These are phyloP conservation scores for Drosophila kokeensis DNA, from an alignment of 2,888 invertebrate genomes.

Conservation along the genomic window DNA sequence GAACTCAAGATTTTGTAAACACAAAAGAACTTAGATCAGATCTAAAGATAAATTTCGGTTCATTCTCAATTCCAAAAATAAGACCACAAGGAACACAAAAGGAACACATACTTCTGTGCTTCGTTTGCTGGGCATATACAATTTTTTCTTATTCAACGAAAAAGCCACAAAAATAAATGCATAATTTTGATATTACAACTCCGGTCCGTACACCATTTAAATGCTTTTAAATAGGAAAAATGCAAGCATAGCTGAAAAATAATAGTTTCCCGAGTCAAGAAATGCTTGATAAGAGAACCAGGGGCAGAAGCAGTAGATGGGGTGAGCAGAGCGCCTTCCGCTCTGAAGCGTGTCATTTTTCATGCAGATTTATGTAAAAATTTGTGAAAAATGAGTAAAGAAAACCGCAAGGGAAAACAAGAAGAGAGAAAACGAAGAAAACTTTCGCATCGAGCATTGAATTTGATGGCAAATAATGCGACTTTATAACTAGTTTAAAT, in stretches of 20 bases:
- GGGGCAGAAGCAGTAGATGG: neutral
- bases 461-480: conserved; percentile 77
- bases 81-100: conserved; percentile 4
- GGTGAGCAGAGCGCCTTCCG: neutral
- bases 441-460: conserved; percentile 65
- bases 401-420: conserved; percentile 45
- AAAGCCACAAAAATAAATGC: conserved; percentile 7
- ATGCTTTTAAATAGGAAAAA: conserved; percentile 25
- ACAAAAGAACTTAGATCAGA: neutral
- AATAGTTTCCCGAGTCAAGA: conserved; percentile 31
- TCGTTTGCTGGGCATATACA: conserved; percentile 13
- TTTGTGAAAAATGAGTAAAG: conserved; percentile 57
- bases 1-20: neutral
- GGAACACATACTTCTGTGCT: conserved; percentile 1
- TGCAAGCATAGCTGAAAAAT: conserved; percentile 26
- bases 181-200: conserved; percentile 9
- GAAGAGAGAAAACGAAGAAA: conserved; percentile 32
- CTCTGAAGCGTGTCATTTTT: conserved; percentile 57
- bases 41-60: neutral
- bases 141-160: neutral
- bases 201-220: conserved; percentile 4
- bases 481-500: conserved; percentile 79
- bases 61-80: neutral
- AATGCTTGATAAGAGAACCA: conserved; percentile 43
- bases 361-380: conserved; percentile 76